Base-by-base conservation (phyloP, 1,140 invertebrate species). In the Eurosta solidaginis region DNA sequence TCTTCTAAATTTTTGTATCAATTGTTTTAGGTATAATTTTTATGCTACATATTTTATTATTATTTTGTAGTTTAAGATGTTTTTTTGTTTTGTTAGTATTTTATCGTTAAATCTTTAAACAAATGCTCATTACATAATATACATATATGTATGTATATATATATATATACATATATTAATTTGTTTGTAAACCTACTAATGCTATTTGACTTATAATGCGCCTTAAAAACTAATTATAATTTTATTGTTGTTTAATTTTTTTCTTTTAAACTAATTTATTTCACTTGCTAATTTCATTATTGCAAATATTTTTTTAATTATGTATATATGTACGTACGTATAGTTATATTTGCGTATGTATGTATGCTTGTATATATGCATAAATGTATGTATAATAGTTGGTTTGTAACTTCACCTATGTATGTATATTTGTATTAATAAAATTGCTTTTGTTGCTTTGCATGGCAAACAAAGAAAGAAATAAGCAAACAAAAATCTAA, bases 401-500 rank as follows among this genome's bases (percentile, higher is more conserved):
- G 40, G 59, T 68, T 68, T 7, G 3, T 68, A 40, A 40, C 25
- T 68, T 20, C 7, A n/a, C 17, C 45, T 47, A 17, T 14, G 40
- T 47, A 75, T n/a, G 44, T 75, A 75, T 33, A 68, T 59, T n/a
- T 68, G 42, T 47, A 25, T 36, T 25, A 75, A 75, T 75, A 45
- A 75, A 68, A 68, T 68, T 68, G 59, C 59, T 68, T 68, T 42
- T 40, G n/a, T 68, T 68, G 59, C 59, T 68, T 68, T 68, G 59
- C 59, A 40, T 68, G 59, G 33, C 33, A 40, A 68, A 68, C 12
- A 68, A 68, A 40, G 6, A 5, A 42, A 68, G 17, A 22, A 42
- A 40, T n/a, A 52, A 40, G n/a, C 5, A 68, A 68, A 68, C 6
- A 20, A 59, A 33, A 59, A n/a, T n/a, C n/a, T n/a, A n/a, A n/a